These are phyloP conservation scores for Cyclina sinensis DNA, from an alignment of 1,140 invertebrate genomes.

Conservation along the genomic window DNA sequence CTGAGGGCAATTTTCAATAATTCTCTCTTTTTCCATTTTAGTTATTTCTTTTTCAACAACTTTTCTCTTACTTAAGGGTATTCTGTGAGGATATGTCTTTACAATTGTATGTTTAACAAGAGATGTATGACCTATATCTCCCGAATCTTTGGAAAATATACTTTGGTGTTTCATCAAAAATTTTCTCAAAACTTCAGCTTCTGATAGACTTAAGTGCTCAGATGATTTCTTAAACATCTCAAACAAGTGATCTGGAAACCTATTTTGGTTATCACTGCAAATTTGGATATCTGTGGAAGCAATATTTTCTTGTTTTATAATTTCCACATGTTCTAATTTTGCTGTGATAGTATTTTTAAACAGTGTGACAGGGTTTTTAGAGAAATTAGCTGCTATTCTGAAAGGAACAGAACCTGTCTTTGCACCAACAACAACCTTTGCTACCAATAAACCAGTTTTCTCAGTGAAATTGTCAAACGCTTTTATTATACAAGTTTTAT, in stretches of 20 bases:
- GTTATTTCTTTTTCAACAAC: conserved; percentile 37
- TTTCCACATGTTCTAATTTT: neutral
- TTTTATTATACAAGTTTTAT: neutral
- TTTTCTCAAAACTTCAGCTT: conserved; percentile 22
- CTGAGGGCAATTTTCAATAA: conserved; percentile 66
- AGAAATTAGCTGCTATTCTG: neutral
- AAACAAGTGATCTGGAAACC: neutral
- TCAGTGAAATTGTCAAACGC: neutral
- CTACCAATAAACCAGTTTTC: conserved; percentile 36
- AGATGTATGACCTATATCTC: conserved; percentile 55
- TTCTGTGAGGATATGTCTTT: conserved; percentile 27
- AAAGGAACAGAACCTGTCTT: neutral
- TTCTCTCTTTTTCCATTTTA: conserved; percentile 43
- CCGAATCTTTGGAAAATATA: conserved; percentile 54
- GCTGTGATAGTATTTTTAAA: neutral
- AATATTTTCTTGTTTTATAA: neutral
- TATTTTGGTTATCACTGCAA: too few relatives aligned
- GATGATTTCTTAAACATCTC: neutral
- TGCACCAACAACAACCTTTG: conserved; percentile 27
- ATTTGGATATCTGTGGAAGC: too few relatives aligned
- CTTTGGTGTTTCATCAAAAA: conserved; percentile 41
- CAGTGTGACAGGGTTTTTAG: neutral
- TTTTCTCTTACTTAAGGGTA: conserved; percentile 45
- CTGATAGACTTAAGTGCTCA: neutral
- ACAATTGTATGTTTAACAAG: conserved; percentile 64